Evolutionary conservation across 2,797 vertebrate genomes (phyloP), one percentile per base, ranked within the genome.

Genomic region (Ciconia nigra): DNA sequence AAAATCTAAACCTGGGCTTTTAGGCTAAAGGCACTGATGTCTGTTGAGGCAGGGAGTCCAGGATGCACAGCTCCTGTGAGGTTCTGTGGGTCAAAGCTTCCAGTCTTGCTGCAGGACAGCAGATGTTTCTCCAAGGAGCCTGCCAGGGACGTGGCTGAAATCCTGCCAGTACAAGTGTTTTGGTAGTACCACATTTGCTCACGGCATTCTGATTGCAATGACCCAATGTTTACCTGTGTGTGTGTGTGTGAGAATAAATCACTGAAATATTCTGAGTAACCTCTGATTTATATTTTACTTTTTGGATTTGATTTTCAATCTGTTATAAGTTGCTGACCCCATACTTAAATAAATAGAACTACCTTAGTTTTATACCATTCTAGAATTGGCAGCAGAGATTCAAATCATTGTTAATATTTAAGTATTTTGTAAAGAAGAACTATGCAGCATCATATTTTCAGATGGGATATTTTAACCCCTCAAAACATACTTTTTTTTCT

Each of bases 231-330:
- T 69, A 73, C 44, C 10, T 3, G 3, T 17, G 39, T 5, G 11
- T 18, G 17, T 7, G 4, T 1, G 16, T 6, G 1, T 4, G 2
- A 5, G 7, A 39, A 37, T 22, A 35, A 42, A 26, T 11, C 19
- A 3, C 19, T 52, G 21, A 66, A 69, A 39, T 70, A 49, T 41
- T 28, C 63, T 9, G 35, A 21, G 12, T 24, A 37, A 74, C 21
- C 14, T 58, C 39, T 21, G 12, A 18, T 44, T 74, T 46, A 7
- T 37, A 9, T 77, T 83, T 70, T 73, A 29, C 5, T 39, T 22
- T 10, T 73, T 29, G 26, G 24, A 24, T 15, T 77, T 51, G 26
- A 21, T 62, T 90, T 84, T 51, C 44, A 37, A 2, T 17, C 37
- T 76, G 21, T 35, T 54, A 9, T 3, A 22, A 66, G 26, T 15